Evolutionary conservation across 1,140 invertebrate genomes (phyloP), one percentile per base, ranked within the genome.

Genomic region (Drosophila kanapiae): DNA sequence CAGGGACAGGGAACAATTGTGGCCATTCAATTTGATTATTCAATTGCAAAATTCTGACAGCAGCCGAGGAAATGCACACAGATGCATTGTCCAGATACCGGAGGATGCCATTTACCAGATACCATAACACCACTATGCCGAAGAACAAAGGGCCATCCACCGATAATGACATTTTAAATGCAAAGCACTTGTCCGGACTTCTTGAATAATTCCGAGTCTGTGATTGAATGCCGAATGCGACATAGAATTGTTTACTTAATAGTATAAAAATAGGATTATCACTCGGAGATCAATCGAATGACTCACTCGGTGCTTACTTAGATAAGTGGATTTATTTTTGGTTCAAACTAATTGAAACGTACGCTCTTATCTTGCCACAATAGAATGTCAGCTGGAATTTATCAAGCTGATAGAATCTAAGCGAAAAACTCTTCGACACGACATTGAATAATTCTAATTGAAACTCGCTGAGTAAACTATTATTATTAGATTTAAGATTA

Each of bases 31-130:
- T 47, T 69, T 88, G 84, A 88, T 87, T 87, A 87, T 87, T 87
- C 84, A 88, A 88, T 88, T 88, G 80, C 81, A 38, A 88, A 84
- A 78, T 81, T 63, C 61, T 59, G 80, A 90, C 84, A 88, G 80
- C 77, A 59, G 74, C 69, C 51, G n/a, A 60, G 84, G 72, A 87
- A 88, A 71, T 63, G 76, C 71, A 59, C 59, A 53, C 59, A 87
- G 76, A 87, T 88, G 77, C 71, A 82, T 86, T 76, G 67, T 76
- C 31, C 65, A 67, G 84, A 67, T 65, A 58, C 59, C 33, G 33
- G 29, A 78, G 80, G 65, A 63, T 72, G 51, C 57, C 53, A 61
- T 70, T 48, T 77, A 62, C 53, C 51, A 35, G 9, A 37, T 49
- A 51, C 42, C 14, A 57, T 0, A 56, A n/a, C 35, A 62, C 38